These are phyloP conservation scores for Pseudomyrmex cubaensis DNA, from an alignment of 1,140 invertebrate species.

Conservation along the genomic window DNA sequence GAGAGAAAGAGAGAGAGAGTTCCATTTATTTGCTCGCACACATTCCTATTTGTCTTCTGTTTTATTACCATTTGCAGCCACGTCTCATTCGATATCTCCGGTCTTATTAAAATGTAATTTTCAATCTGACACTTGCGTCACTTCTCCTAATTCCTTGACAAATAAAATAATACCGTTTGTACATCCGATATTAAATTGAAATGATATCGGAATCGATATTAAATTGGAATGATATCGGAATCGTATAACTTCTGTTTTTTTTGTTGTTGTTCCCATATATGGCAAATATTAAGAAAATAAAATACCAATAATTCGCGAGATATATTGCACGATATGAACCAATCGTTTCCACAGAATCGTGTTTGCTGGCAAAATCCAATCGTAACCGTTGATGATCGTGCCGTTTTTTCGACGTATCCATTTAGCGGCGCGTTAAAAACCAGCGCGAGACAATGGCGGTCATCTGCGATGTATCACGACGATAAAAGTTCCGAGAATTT, in stretches of 20 bases:
- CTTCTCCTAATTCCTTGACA: background rate
- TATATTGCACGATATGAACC: background rate
- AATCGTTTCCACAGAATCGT: background rate
- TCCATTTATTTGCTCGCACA: slow-evolving; percentile 31
- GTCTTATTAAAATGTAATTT: slow-evolving; percentile 53
- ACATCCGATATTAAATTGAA: slow-evolving; percentile 9
- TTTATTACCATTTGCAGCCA: slow-evolving; percentile 37
- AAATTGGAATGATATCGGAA: slow-evolving; percentile 24
- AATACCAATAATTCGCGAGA: background rate
- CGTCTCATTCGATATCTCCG: slow-evolving; percentile 32
- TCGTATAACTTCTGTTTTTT: background rate
- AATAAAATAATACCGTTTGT: slow-evolving; percentile 6
- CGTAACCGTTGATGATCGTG: background rate
- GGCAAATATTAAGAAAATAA: background rate
- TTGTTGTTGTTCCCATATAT: background rate
- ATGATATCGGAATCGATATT: slow-evolving; percentile 2
- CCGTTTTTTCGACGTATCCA: background rate
- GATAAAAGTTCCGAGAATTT: slow-evolving; percentile 67
- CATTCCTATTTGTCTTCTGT: slow-evolving; percentile 2
- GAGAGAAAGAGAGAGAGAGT: background rate
- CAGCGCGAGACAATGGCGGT: slow-evolving; percentile 35
- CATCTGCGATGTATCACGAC: slow-evolving; percentile 76
- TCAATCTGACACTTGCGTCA: background rate
- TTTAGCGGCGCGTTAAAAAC: slow-evolving; percentile 65
- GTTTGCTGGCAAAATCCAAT: background rate